Evolutionary conservation across 2,113 vertebrate genomes (phyloP).

Genomic region (Neodon shergylaensis): DNA sequence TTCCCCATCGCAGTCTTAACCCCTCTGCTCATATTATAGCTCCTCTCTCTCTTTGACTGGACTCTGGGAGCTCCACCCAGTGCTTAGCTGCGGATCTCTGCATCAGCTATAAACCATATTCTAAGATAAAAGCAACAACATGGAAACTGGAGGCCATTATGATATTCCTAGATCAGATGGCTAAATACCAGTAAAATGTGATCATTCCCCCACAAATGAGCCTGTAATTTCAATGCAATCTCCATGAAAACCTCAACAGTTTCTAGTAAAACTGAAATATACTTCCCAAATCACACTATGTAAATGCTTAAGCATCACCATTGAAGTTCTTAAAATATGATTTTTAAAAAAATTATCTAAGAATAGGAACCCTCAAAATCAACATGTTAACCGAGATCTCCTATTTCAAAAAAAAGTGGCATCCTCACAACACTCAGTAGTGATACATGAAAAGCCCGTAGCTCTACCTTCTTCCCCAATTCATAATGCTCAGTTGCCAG

Average conservation of each 20-base stretch:
- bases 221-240: not conserved
- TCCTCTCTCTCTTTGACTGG: too few species aligned
- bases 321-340: not conserved
- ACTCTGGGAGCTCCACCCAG: too few species aligned
- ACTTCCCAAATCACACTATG: not conserved
- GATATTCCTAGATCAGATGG: not conserved
- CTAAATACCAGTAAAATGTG: not conserved
- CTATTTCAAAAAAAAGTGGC: not conserved
- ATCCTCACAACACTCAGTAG: not conserved
- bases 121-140: not conserved
- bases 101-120: not conserved
- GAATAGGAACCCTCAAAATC: not conserved
- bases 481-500: not conserved
- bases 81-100: too few species aligned
- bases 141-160: not conserved
- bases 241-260: not conserved
- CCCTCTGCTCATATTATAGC: too few species aligned
- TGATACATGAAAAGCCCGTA: not conserved
- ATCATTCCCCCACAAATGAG: not conserved
- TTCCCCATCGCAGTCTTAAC: too few species aligned
- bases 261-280: conserved; percentile 35
- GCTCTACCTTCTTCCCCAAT: not conserved
- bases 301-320: not conserved
- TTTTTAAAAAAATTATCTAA: not conserved
- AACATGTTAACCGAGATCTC: not conserved